Percentiles rank a stretch among this genome's conserved stretches.
Conservation (phyloP, 2,113 vertebrate genomes). For the Bos javanicus region DNA sequence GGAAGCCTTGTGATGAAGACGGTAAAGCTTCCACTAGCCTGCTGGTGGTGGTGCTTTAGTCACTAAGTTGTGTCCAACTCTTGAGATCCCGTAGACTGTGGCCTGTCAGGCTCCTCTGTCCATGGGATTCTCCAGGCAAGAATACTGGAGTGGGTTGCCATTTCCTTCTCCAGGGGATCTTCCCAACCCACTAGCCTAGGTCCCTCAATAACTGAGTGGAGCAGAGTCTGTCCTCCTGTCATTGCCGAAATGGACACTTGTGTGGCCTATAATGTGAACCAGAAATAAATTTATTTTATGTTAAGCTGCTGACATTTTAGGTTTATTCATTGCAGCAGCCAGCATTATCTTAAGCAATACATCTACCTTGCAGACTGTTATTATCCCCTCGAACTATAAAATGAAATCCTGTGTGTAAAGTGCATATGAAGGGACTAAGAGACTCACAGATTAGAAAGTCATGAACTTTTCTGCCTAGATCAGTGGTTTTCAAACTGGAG, state of each 20-base stretch:
- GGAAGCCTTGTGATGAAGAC: background rate
- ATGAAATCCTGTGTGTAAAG: background rate
- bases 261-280: background rate
- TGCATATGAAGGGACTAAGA: background rate
- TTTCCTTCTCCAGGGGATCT: background rate
- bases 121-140: background rate
- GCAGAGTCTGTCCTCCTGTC: background rate
- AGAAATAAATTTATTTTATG: background rate
- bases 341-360: background rate
- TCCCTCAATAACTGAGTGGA: background rate
- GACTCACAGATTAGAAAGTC: background rate
- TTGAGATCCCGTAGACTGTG: background rate
- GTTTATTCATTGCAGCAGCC: background rate
- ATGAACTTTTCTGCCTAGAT: background rate
- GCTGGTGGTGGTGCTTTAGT: background rate
- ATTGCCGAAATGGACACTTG: background rate
- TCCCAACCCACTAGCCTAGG: background rate
- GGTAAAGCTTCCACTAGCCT: background rate
- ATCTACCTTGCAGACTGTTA: background rate
- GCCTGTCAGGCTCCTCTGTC: background rate
- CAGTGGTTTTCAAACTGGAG: background rate
- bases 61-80: background rate
- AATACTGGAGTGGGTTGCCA: background rate
- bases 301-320: conserved; percentile 16
- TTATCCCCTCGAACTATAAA: background rate